Conservation (phyloP, 2,797 vertebrate species). For the Etheostoma nigrum region DNA sequence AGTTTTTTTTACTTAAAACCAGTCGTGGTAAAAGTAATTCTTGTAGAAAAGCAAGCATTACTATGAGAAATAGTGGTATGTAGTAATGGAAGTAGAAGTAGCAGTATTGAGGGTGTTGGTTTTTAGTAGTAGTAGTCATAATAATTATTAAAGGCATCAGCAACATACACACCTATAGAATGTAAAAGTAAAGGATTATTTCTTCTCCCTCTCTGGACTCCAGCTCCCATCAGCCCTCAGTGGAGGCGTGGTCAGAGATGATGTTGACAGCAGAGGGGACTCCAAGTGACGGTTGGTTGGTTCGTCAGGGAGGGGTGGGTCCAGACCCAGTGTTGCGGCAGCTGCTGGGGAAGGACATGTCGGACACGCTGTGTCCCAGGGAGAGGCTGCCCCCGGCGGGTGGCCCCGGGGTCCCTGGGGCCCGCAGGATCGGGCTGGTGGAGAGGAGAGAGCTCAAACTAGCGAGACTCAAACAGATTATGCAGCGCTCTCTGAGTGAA, state of each 20-base stretch:
- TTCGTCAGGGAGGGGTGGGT: conserved; percentile 90
- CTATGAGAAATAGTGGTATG: background rate
- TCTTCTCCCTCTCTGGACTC: conserved; percentile 51
- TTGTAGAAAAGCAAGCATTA: background rate
- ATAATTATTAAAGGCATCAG: background rate
- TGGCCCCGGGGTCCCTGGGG: conserved; percentile 33
- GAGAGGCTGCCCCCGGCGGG: conserved; percentile 85
- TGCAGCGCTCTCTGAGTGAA: conserved; percentile 94
- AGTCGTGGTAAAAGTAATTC: background rate
- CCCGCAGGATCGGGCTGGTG: conserved; percentile 67
- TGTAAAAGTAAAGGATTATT: background rate
- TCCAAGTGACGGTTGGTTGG: conserved; percentile 80
- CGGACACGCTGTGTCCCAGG: conserved; percentile 87
- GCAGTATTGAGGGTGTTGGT: background rate
- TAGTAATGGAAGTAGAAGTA: background rate
- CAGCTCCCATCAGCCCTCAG: conserved; percentile 90
- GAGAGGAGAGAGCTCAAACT: conserved; percentile 93
- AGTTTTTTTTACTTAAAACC: background rate
- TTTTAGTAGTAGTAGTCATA: background rate
- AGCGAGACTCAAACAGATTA: conserved; percentile 92
- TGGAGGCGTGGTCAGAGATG: conserved; percentile 89
- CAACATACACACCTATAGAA: background rate
- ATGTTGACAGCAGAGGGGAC: conserved; percentile 83
- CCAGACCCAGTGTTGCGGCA: conserved; percentile 91
- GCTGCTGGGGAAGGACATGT: conserved; percentile 91